A percentile compares a stretch with the other conserved stretches of the same genome.
Evolutionary conservation across 2,888 invertebrate species (phyloP).

Genomic region (Drosophila differens): DNA sequence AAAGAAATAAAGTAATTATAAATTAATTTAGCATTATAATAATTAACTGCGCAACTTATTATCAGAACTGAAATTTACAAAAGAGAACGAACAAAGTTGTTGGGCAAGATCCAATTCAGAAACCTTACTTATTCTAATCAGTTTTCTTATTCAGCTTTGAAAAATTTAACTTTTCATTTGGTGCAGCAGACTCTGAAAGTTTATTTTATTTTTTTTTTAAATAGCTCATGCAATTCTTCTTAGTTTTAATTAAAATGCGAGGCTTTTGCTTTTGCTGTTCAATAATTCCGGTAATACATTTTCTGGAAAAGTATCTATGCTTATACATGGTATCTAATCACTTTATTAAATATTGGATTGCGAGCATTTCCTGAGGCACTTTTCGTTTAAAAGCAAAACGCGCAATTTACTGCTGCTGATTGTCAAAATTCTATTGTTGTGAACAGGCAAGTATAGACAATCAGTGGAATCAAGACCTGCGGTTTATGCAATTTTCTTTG

Average conservation of each 20-base stretch:
- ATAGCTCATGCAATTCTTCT: not conserved
- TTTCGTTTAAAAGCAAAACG: conserved; percentile 31
- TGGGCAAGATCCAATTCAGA: not conserved
- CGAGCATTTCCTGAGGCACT: conserved; percentile 32
- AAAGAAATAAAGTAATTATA: too few species aligned
- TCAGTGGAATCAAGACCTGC: conserved; percentile 39
- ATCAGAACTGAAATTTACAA: not conserved
- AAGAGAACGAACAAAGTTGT: not conserved
- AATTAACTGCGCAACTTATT: too few species aligned
- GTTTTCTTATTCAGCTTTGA: not conserved
- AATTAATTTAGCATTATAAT: too few species aligned
- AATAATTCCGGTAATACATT: conserved; percentile 25
- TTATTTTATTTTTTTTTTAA: not conserved
- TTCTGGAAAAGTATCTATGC: conserved; percentile 40
- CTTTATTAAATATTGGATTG: conserved; percentile 42
- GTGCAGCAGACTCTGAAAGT: not conserved
- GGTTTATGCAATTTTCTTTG: conserved; percentile 30
- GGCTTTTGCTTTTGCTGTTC: not conserved
- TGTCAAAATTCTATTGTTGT: conserved; percentile 14
- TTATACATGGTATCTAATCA: conserved; percentile 2
- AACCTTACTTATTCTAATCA: not conserved
- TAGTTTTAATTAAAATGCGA: not conserved
- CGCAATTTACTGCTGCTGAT: conserved; percentile 7
- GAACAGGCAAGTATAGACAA: conserved; percentile 8
- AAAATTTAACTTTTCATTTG: not conserved